Percentiles rank a stretch among this genome's conserved stretches.
Evolutionary conservation across 1,140 invertebrate species (phyloP).

Genomic region (fruit fly (Drosophila melanogaster)): Release_6_plus_ISO1_MT NT_033779.5:11159001-11159500

Average conservation of each 20-base stretch:
- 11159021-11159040: slow-evolving; percentile 18
- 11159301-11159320: slow-evolving; percentile 83
- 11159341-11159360: slow-evolving; percentile 73
- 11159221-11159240: slow-evolving; percentile 16
- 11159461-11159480: slow-evolving; percentile 18
- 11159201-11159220: background rate
- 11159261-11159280: slow-evolving; percentile 84
- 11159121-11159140: slow-evolving; percentile 22
- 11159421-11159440: slow-evolving; percentile 47
- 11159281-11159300: slow-evolving; percentile 77
- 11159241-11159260: slow-evolving; percentile 43
- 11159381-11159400: slow-evolving; percentile 27
- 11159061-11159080: slow-evolving; percentile 28
- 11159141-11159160: slow-evolving; percentile 55
- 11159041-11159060: slow-evolving; percentile 23
- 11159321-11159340: slow-evolving; percentile 79
- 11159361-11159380: slow-evolving; percentile 58
- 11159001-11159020: slow-evolving; percentile 81
- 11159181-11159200: slow-evolving; percentile 68
- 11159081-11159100: slow-evolving; percentile 10
- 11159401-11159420: slow-evolving; percentile 62
- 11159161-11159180: slow-evolving; percentile 70
- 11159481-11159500: slow-evolving; percentile 10
- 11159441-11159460: slow-evolving; percentile 21
- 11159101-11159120: slow-evolving; percentile 12